These are phyloP conservation scores for Brachionus manjavacas DNA, from an alignment of 1,140 invertebrate species.

Conservation along the genomic window DNA sequence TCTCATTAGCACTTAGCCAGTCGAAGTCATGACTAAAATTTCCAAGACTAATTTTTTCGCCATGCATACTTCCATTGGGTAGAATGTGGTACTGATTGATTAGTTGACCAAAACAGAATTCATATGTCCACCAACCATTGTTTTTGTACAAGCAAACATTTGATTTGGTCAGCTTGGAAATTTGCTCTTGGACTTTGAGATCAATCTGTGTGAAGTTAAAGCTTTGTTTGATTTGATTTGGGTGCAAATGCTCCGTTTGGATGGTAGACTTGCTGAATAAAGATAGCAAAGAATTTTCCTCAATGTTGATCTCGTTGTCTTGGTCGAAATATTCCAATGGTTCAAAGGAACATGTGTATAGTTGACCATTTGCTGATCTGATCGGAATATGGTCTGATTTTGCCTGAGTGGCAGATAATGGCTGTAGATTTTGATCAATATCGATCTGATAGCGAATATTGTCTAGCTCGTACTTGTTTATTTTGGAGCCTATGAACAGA, in stretches of 20 bases:
- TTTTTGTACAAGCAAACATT: constrained; percentile 8
- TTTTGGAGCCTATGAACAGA: background rate
- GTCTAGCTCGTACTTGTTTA: background rate
- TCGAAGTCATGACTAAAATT: constrained; percentile 34
- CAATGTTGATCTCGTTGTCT: background rate
- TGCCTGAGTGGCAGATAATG: background rate
- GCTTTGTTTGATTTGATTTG: background rate
- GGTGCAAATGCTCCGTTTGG: background rate
- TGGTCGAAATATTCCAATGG: background rate
- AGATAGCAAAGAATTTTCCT: background rate
- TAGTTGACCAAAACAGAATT: constrained; percentile 54
- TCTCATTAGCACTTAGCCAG: background rate
- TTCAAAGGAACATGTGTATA: background rate
- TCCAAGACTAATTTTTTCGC: background rate
- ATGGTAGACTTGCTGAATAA: background rate
- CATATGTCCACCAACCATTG: constrained; percentile 55
- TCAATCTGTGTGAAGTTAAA: constrained; percentile 1
- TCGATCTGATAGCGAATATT: constrained; percentile 2
- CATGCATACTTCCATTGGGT: background rate
- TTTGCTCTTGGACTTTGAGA: background rate
- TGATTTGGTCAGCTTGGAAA: background rate
- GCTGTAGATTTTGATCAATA: background rate
- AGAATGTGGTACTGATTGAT: constrained; percentile 56
- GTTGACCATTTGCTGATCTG: background rate
- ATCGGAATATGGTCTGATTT: background rate